Evolutionary conservation across 1,140 invertebrate species (phyloP).

Genomic region (Eumeta japonica): DNA sequence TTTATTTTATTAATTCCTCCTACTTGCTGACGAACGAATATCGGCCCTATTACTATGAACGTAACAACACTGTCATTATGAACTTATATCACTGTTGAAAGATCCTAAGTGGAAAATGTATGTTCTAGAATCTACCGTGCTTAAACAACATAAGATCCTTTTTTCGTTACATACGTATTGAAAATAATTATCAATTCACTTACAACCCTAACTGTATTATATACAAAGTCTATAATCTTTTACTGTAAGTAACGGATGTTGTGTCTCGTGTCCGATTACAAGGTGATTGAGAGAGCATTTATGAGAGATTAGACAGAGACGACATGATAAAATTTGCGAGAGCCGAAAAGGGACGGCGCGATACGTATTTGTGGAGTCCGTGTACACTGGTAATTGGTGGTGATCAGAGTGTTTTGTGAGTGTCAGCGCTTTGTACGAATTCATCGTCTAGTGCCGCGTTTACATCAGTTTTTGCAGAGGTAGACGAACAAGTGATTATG

Average conservation of each 20-base stretch:
- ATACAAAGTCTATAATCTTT: too few relatives aligned
- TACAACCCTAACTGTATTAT: too few relatives aligned
- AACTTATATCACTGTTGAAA: too few relatives aligned
- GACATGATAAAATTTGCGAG: constrained; percentile 5
- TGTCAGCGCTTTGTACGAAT: constrained; percentile 43
- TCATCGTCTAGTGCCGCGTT: constrained; percentile 37
- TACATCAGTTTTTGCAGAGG: constrained; percentile 5
- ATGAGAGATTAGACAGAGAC: constrained; percentile 21
- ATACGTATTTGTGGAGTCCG: constrained; percentile 31
- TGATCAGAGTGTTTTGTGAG: constrained; percentile 46
- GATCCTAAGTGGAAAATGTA: too few relatives aligned
- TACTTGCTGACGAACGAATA: constrained; percentile 28
- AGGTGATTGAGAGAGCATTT: constrained; percentile 35
- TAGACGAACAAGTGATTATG: too few relatives aligned
- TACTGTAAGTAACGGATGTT: too few relatives aligned
- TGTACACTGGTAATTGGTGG: constrained; percentile 46
- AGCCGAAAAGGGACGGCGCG: constrained; percentile 18
- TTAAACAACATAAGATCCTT: too few relatives aligned
- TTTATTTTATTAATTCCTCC: constrained; percentile 39
- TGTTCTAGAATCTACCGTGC: too few relatives aligned
- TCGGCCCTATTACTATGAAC: constrained; percentile 37
- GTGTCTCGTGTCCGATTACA: background rate
- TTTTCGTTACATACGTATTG: too few relatives aligned
- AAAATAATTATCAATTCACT: too few relatives aligned
- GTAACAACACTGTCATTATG: constrained; percentile 35